Evolutionary conservation across 2,797 vertebrate species (phyloP).

Genomic region (Xenops minutus): DNA sequence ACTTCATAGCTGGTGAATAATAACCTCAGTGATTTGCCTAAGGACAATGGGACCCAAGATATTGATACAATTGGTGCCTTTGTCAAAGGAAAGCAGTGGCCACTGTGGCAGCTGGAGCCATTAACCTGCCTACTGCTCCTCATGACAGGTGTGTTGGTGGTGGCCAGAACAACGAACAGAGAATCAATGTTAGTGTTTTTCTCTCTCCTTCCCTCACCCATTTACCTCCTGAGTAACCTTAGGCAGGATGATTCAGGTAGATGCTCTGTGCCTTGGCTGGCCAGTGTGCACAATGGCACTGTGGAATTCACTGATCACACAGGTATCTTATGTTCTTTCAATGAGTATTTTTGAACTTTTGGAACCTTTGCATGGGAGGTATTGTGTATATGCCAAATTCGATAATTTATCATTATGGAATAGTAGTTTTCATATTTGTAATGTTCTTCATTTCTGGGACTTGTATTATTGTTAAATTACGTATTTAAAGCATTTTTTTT

Average conservation of each 20-base stretch:
- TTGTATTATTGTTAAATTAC: neutral
- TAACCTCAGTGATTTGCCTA: neutral
- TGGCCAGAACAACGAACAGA: neutral
- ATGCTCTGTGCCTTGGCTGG: neutral
- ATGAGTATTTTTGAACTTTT: neutral
- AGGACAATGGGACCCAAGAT: neutral
- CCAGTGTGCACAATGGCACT: fast-evolving
- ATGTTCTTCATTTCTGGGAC: neutral
- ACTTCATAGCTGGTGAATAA: neutral
- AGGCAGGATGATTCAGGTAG: neutral
- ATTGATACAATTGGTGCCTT: neutral
- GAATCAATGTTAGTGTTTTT: neutral
- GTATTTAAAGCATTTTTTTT: neutral
- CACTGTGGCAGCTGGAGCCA: neutral
- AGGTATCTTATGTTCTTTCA: neutral
- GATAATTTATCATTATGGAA: neutral
- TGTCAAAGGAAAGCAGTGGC: neutral
- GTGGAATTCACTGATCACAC: neutral
- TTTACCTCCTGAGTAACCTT: neutral
- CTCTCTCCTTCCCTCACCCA: neutral
- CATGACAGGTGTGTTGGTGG: neutral
- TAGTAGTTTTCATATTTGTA: neutral
- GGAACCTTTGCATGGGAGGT: neutral
- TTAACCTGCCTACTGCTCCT: neutral
- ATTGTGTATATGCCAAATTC: neutral